These are phyloP conservation scores for Lithosia quadra DNA, from an alignment of 2,888 invertebrate genomes.

Conservation along the genomic window DNA sequence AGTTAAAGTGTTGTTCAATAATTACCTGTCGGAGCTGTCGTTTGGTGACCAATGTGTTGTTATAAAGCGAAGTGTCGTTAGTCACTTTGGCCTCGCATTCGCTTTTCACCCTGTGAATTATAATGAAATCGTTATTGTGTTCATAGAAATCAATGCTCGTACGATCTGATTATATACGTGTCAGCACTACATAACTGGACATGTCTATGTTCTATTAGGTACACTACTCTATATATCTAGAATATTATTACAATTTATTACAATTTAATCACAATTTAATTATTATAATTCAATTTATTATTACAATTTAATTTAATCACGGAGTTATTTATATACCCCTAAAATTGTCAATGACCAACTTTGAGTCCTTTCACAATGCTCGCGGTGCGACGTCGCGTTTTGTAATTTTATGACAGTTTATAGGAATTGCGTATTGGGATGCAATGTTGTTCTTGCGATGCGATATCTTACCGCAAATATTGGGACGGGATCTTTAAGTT, in stretches of 20 bases:
- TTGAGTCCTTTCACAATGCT: not conserved
- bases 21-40: slow-evolving; percentile 75
- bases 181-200: slow-evolving; percentile 16
- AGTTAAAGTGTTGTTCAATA: slow-evolving; percentile 2
- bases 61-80: slow-evolving; percentile 71
- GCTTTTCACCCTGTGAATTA: slow-evolving; percentile 78
- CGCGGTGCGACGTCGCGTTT: not conserved
- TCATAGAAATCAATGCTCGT: slow-evolving; percentile 34
- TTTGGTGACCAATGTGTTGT: slow-evolving; percentile 66
- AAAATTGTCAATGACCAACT: slow-evolving; percentile 5
- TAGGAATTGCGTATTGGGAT: not conserved
- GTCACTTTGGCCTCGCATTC: slow-evolving; percentile 81
- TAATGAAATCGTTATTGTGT: slow-evolving; percentile 50
- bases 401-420: slow-evolving; percentile 2
- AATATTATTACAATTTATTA: slow-evolving; percentile 11
- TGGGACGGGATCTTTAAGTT: not conserved
- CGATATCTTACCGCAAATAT: not conserved
- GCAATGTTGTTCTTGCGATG: not conserved
- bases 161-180: slow-evolving; percentile 27
- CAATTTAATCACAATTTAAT: slow-evolving; percentile 5
- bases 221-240: not conserved
- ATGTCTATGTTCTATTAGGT: slow-evolving; percentile 2
- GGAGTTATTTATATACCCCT: not conserved
- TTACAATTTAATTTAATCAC: slow-evolving; percentile 1
- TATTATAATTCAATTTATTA: slow-evolving; percentile 5